Percentiles rank a stretch among this genome's conserved stretches.
These are phyloP conservation scores for Turdus rufiventris DNA, from an alignment of 2,113 vertebrate genomes.

Conservation along the genomic window DNA sequence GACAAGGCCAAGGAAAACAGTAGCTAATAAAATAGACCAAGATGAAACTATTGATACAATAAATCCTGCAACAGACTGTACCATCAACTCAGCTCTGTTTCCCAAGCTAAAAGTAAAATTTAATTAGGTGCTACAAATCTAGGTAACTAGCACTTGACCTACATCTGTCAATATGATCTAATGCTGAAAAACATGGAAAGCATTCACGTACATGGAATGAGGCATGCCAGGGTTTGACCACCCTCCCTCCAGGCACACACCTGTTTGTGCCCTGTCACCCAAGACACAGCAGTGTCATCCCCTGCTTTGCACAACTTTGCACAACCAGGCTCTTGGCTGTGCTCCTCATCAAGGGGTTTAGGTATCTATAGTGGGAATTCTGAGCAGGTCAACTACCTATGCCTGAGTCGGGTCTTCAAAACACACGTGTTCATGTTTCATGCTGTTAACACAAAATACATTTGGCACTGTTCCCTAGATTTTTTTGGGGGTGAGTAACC, in stretches of 20 bases:
- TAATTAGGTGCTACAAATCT: not conserved
- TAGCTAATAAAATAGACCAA: slow-evolving; percentile 8
- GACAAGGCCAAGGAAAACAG: not conserved
- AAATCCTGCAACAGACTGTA: not conserved
- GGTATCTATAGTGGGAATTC: fast-evolving
- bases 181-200: not conserved
- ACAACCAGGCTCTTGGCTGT: not conserved
- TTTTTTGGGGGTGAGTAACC: not conserved
- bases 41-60: not conserved
- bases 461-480: not conserved
- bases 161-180: not conserved
- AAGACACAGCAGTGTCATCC: not conserved
- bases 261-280: fast-evolving
- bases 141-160: not conserved
- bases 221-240: not conserved
- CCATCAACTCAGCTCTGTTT: not conserved
- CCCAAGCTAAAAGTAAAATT: not conserved
- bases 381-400: not conserved
- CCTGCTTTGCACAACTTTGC: not conserved
- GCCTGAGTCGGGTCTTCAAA: not conserved
- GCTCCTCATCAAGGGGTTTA: not conserved
- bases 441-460: not conserved
- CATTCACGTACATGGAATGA: not conserved
- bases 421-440: not conserved
- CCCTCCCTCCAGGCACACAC: not conserved